Conservation (phyloP, 1,140 invertebrate species). For the Brachionus manjavacas region DNA sequence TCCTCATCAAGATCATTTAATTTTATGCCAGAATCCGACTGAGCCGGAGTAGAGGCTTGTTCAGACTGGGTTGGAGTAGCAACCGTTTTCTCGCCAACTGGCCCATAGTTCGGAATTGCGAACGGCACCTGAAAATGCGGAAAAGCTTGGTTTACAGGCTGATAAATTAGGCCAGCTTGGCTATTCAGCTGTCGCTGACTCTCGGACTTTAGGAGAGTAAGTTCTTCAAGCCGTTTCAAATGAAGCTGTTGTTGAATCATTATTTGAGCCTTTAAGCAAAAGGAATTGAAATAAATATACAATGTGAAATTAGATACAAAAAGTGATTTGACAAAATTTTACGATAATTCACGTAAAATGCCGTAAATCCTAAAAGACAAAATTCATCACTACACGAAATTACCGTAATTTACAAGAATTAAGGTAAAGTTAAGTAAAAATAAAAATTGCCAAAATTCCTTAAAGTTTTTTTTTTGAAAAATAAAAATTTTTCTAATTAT, state of each 20-base stretch:
- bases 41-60: neutral
- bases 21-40: conserved; percentile 6
- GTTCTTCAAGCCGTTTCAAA: neutral
- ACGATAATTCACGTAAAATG: too few species aligned
- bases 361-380: too few species aligned
- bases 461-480: too few species aligned
- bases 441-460: too few species aligned
- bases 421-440: too few species aligned
- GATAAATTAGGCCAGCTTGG: neutral
- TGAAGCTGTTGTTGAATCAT: conserved; percentile 24
- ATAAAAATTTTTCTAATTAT: too few species aligned
- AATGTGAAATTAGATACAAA: too few species aligned
- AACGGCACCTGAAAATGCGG: neutral
- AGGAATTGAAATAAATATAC: neutral
- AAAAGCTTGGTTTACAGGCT: neutral
- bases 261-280: neutral
- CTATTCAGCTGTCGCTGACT: neutral
- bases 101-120: neutral
- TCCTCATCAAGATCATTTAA: conserved; percentile 19
- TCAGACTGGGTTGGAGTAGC: neutral
- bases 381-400: too few species aligned
- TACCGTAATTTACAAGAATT: too few species aligned
- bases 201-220: neutral
- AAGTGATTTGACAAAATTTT: too few species aligned
- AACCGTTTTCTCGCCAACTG: neutral